These are phyloP conservation scores for Holocentrus rufus DNA, from an alignment of 2,797 vertebrate species.

Conservation along the genomic window DNA sequence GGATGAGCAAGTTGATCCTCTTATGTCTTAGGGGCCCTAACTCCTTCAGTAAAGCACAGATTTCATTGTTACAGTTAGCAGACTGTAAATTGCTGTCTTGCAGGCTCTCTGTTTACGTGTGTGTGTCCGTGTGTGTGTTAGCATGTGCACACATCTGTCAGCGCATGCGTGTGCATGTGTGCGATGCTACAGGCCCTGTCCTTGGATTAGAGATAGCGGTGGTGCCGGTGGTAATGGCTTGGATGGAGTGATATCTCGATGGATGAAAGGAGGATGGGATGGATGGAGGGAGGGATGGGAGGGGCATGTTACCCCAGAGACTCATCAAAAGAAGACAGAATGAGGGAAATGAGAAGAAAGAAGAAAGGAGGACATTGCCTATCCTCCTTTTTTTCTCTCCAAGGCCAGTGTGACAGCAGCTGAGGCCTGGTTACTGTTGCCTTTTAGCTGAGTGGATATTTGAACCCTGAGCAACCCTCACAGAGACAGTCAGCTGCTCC, in stretches of 20 bases:
- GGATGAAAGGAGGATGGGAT: conserved; percentile 52
- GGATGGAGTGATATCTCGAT: conserved; percentile 55
- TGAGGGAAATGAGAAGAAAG: conserved; percentile 55
- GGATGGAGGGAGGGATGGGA: conserved; percentile 38
- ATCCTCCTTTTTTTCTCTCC: conserved; percentile 49
- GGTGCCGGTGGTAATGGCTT: conserved; percentile 55
- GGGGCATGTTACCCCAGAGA: conserved; percentile 53
- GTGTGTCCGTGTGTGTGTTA: conserved; percentile 10
- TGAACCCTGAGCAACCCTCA: conserved; percentile 77
- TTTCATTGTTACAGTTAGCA: conserved; percentile 71
- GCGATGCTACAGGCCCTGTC: conserved; percentile 36
- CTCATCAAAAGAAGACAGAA: conserved; percentile 66
- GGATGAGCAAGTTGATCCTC: conserved; percentile 79
- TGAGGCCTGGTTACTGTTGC: conserved; percentile 74
- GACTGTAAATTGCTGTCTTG: conserved; percentile 64
- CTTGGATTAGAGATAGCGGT: conserved; percentile 55
- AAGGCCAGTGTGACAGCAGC: conserved; percentile 70
- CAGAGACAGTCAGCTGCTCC: conserved; percentile 41
- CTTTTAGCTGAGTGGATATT: conserved; percentile 89
- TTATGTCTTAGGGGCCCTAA: conserved; percentile 75
- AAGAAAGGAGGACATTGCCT: conserved; percentile 49
- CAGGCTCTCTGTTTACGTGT: conserved; percentile 50
- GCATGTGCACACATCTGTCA: not conserved
- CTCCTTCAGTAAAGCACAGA: conserved; percentile 72
- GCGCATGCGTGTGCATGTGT: conserved; percentile 21